These are phyloP conservation scores for Papilio machaon DNA, from an alignment of 1,140 invertebrate species.

Conservation along the genomic window DNA sequence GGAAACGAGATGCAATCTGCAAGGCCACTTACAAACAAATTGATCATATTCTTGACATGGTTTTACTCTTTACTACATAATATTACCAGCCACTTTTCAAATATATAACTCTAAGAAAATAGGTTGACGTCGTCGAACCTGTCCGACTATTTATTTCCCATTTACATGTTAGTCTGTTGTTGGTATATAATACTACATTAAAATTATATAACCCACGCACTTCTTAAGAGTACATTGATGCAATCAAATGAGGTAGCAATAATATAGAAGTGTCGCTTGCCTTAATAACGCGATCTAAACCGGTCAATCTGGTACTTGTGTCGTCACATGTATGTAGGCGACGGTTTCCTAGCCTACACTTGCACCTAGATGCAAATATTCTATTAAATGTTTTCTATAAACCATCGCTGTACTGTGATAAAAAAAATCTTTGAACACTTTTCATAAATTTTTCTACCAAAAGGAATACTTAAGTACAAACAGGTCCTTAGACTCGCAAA, in stretches of 20 bases:
- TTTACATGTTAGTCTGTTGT: background rate
- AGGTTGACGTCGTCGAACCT: background rate
- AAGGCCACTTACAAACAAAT: conserved; percentile 21
- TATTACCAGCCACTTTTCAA: background rate
- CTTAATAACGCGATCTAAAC: background rate
- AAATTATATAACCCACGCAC: background rate
- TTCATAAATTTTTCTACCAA: background rate
- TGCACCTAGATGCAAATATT: background rate
- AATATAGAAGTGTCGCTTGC: conserved; percentile 9
- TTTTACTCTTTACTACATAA: background rate
- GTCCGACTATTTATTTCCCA: background rate
- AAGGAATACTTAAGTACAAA: background rate
- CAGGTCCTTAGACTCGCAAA: too few relatives aligned
- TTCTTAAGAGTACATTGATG: background rate
- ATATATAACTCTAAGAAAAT: background rate
- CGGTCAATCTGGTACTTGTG: conserved; percentile 16
- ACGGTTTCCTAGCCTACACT: conserved; percentile 8
- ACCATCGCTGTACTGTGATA: background rate
- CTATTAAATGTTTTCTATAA: background rate
- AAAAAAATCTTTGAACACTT: background rate
- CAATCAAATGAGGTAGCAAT: conserved; percentile 17
- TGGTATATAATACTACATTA: background rate
- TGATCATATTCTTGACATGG: conserved; percentile 15
- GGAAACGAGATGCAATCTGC: conserved; percentile 19
- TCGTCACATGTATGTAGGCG: conserved; percentile 28